Evolutionary conservation across 2,888 invertebrate genomes (phyloP).

Genomic region (Yponomeuta cagnagella): DNA sequence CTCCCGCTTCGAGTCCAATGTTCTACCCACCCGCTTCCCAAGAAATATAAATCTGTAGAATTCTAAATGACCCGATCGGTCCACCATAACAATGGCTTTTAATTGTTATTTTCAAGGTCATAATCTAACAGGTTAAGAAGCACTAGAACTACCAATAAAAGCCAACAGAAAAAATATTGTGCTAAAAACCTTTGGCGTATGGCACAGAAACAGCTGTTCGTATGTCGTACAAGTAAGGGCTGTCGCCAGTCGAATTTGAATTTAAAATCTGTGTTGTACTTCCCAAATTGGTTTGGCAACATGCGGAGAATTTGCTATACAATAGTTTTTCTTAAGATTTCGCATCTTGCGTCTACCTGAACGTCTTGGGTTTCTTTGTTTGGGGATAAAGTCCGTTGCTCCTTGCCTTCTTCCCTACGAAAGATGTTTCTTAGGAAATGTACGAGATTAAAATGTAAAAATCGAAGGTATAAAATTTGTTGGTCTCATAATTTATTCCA

Average conservation of each 20-base stretch:
- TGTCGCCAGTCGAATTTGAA: not conserved
- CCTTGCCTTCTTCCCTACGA: not conserved
- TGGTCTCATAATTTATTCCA: too few species aligned
- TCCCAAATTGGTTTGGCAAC: not conserved
- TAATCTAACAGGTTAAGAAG: not conserved
- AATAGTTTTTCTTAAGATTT: slow-evolving; percentile 54
- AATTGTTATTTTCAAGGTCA: too few species aligned
- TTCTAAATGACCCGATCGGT: too few species aligned
- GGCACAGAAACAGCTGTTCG: not conserved
- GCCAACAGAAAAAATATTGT: not conserved
- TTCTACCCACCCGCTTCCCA: too few species aligned
- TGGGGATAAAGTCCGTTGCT: slow-evolving; percentile 3
- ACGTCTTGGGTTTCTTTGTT: slow-evolving; percentile 15
- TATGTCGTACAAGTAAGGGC: not conserved
- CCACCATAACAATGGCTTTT: too few species aligned
- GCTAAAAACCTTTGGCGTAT: not conserved
- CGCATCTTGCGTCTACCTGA: slow-evolving; percentile 69
- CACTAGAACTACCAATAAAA: not conserved
- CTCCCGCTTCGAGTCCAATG: too few species aligned
- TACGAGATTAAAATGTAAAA: not conserved
- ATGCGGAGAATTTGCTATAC: not conserved
- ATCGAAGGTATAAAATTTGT: too few species aligned
- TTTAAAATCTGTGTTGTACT: not conserved
- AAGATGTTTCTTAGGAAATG: not conserved
- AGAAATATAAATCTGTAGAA: too few species aligned